A percentile compares a stretch with the other conserved stretches of the same genome.
These are phyloP conservation scores for Periophthalmodon schlosseri DNA, from an alignment of 2,113 vertebrate genomes.

Conservation along the genomic window DNA sequence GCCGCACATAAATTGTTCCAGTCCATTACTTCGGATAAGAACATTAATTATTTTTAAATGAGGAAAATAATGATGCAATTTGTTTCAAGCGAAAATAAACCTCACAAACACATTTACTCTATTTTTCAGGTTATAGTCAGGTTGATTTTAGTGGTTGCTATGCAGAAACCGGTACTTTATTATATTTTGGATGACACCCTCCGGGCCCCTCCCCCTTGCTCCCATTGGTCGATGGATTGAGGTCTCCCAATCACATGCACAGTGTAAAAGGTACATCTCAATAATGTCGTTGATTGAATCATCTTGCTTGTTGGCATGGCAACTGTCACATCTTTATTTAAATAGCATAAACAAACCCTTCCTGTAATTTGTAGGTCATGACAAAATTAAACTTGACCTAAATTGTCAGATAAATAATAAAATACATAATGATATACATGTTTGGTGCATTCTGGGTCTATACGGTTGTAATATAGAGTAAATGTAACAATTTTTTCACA, in stretches of 20 bases:
- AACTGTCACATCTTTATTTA: slow-evolving; percentile 20
- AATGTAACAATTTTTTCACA: slow-evolving; percentile 41
- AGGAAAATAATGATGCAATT: neutral
- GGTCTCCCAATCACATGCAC: slow-evolving; percentile 24
- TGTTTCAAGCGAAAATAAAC: neutral
- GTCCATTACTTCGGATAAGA: neutral
- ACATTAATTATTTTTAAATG: neutral
- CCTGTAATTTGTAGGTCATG: slow-evolving; percentile 41
- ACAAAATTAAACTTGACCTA: slow-evolving; percentile 38
- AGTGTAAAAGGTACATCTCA: slow-evolving; percentile 37
- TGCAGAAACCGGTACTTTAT: slow-evolving; percentile 15
- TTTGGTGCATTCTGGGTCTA: slow-evolving; percentile 18
- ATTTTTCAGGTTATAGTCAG: neutral
- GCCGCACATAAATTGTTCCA: neutral
- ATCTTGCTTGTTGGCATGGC: slow-evolving; percentile 46
- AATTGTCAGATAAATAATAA: slow-evolving; percentile 47
- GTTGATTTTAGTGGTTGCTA: slow-evolving; percentile 14
- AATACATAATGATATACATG: neutral
- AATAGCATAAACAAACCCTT: slow-evolving; percentile 6
- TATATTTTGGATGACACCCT: slow-evolving; percentile 27
- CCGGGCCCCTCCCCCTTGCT: slow-evolving; percentile 22
- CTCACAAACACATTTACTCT: neutral
- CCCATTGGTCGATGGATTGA: slow-evolving; percentile 43
- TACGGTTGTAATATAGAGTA: slow-evolving; percentile 28
- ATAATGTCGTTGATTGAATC: slow-evolving; percentile 51